phyloP scores from a whole-genome alignment of 1,140 invertebrate genomes.

The Maconellicoccus hirsutus region DNA sequence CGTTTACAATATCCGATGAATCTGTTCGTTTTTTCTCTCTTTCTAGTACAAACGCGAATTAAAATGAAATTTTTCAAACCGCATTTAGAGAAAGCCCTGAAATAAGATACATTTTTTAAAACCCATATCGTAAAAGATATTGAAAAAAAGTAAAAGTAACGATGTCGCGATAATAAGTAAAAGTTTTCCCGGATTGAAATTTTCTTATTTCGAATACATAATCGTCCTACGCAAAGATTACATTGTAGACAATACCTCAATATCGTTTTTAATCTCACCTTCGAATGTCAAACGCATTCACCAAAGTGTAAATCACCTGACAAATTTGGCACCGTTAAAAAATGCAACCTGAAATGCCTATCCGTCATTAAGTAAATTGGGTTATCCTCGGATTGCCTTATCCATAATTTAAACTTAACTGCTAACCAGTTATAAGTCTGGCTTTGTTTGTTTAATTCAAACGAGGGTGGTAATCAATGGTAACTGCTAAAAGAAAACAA shows the following conservation, averaged over 20 bases:
- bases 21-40: not conserved
- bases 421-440: not conserved
- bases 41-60: not conserved
- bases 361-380: not conserved
- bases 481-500: not conserved
- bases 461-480: conserved; percentile 7
- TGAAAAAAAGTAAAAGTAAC: not conserved
- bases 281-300: too few relatives aligned
- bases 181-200: not conserved
- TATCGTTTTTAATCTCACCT: too few relatives aligned
- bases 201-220: not conserved
- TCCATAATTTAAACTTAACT: not conserved
- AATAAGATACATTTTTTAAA: not conserved
- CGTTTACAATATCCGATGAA: not conserved
- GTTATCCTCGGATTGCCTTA: not conserved
- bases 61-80: conserved; percentile 2
- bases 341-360: not conserved
- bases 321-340: not conserved
- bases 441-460: conserved; percentile 5
- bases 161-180: not conserved
- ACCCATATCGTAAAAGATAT: not conserved
- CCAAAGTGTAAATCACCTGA: not conserved
- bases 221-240: too few relatives aligned
- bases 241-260: too few relatives aligned
- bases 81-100: not conserved